phyloP scores from a whole-genome alignment of 2,888 invertebrate genomes.

The Eucriotettix oculatus region DNA sequence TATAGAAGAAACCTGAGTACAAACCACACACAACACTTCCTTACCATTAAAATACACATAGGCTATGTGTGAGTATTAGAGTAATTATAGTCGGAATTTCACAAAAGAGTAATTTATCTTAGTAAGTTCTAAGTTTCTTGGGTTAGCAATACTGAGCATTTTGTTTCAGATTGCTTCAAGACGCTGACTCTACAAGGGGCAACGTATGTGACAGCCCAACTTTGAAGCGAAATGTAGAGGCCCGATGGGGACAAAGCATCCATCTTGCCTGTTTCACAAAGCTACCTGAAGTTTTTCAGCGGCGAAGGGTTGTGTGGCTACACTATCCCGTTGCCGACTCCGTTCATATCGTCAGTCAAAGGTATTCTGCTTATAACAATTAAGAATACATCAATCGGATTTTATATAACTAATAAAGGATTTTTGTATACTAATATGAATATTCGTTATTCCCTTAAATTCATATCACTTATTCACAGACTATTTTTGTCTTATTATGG shows the following conservation, averaged over 20 bases:
- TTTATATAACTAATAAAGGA: constrained; percentile 11
- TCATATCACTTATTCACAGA: too few relatives aligned
- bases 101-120: too few relatives aligned
- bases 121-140: too few relatives aligned
- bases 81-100: too few relatives aligned
- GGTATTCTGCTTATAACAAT: not conserved
- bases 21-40: too few relatives aligned
- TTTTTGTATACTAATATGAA: constrained; percentile 10
- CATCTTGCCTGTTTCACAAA: constrained; percentile 84
- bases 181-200: constrained; percentile 81
- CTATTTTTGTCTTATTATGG: too few relatives aligned
- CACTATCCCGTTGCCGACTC: constrained; percentile 67
- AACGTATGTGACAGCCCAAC: constrained; percentile 82
- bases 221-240: constrained; percentile 72
- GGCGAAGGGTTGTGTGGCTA: constrained; percentile 73
- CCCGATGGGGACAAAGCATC: constrained; percentile 88
- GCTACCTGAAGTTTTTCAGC: constrained; percentile 71
- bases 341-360: constrained; percentile 40
- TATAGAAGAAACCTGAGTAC: too few relatives aligned
- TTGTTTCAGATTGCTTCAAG: constrained; percentile 56
- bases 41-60: too few relatives aligned
- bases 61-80: too few relatives aligned
- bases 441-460: too few relatives aligned
- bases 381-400: constrained; percentile 5
- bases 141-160: too few relatives aligned